A percentile compares a stretch with the other conserved stretches of the same genome.
Evolutionary conservation across 2,113 vertebrate species (phyloP).

Genomic region (Tonatia bakeri): DNA sequence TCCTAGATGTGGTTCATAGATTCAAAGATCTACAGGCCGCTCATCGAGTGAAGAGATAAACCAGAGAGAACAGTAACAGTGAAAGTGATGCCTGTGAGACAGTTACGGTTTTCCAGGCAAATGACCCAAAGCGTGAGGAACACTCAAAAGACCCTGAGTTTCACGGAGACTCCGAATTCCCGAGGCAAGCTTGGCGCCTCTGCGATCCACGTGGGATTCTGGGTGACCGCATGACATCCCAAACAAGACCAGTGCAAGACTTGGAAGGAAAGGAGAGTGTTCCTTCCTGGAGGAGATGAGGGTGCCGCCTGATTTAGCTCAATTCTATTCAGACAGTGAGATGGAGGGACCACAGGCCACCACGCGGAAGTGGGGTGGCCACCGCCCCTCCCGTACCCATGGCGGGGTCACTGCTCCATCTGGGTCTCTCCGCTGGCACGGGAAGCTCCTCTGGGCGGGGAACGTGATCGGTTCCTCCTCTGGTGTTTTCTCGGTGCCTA

Average conservation of each 20-base stretch:
- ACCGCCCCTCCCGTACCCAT: too few species aligned
- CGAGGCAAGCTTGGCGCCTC: not conserved
- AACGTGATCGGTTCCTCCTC: not conserved
- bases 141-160: not conserved
- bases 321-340: not conserved
- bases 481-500: not conserved
- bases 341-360: not conserved
- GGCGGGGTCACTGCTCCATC: too few species aligned
- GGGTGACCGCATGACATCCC: too few species aligned
- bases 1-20: not conserved
- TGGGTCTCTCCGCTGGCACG: not conserved
- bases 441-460: not conserved
- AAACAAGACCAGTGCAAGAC: not conserved
- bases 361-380: rapidly evolving
- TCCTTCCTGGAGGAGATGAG: not conserved
- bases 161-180: not conserved
- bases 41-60: not conserved
- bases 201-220: not conserved
- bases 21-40: not conserved
- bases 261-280: not conserved
- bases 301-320: not conserved
- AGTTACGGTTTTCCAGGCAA: not conserved
- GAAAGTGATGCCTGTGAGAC: not conserved
- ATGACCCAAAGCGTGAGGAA: not conserved
- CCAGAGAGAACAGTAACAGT: not conserved